These are phyloP conservation scores for Crossaster papposus DNA, from an alignment of 53 echinoderm and acorn worm species.

Conservation along the genomic window DNA sequence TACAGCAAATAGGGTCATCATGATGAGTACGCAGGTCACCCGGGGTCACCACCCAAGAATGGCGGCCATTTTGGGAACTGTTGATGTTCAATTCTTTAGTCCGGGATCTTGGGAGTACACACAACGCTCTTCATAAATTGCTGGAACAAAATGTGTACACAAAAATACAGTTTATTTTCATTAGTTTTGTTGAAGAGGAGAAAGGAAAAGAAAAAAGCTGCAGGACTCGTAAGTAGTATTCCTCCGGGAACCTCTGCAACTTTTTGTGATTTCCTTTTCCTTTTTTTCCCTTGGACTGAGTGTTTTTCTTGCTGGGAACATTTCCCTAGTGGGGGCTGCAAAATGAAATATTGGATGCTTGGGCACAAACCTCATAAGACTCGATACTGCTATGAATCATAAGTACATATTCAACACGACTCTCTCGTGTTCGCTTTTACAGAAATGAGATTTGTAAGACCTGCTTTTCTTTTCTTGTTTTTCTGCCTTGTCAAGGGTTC, in stretches of 20 bases:
- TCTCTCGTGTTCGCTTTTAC: conserved; percentile 35
- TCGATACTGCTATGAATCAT: background rate
- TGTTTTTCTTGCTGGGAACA: conserved; percentile 5
- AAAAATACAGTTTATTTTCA: background rate
- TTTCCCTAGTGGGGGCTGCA: conserved; percentile 31
- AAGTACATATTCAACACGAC: background rate
- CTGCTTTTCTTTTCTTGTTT: background rate
- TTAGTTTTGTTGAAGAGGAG: background rate
- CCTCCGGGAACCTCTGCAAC: conserved; percentile 43
- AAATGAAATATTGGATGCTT: conserved; percentile 45
- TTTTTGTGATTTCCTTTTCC: background rate
- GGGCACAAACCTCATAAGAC: conserved; percentile 27
- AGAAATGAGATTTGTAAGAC: conserved; percentile 32
- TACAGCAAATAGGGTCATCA: conserved; percentile 31
- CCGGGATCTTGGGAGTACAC: background rate
- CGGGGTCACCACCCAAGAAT: conserved; percentile 31
- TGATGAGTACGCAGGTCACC: conserved; percentile 44
- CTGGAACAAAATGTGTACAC: background rate
- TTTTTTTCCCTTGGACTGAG: background rate
- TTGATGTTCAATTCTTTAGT: conserved; percentile 35
- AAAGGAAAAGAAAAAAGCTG: background rate
- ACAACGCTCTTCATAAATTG: background rate
- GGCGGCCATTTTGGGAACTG: conserved; percentile 42
- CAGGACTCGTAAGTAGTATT: conserved; percentile 11
- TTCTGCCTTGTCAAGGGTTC: conserved; percentile 15